These are phyloP conservation scores for Oncorhynchus tshawytscha DNA, from an alignment of 2,113 vertebrate genomes.

Conservation along the genomic window DNA sequence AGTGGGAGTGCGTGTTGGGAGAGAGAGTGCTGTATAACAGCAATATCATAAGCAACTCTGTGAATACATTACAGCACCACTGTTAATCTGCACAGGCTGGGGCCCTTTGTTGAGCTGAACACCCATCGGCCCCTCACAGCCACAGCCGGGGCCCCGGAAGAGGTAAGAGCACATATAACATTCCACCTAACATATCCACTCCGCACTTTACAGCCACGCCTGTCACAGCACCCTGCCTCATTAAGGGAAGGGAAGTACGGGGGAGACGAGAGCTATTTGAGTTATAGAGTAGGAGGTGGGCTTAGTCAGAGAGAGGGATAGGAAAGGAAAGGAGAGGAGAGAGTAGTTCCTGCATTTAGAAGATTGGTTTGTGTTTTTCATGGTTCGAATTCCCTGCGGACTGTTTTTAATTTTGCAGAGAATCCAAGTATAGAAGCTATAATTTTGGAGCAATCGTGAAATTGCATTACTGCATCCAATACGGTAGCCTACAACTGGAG, in stretches of 20 bases:
- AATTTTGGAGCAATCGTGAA: slow-evolving; percentile 23
- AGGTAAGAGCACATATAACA: slow-evolving; percentile 31
- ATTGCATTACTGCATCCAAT: background rate
- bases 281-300: background rate
- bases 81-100: slow-evolving; percentile 38
- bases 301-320: slow-evolving; percentile 3
- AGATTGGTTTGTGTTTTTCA: background rate
- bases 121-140: slow-evolving; percentile 32
- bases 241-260: background rate
- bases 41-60: slow-evolving; percentile 7
- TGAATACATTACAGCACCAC: slow-evolving; percentile 12
- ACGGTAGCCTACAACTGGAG: slow-evolving; percentile 3
- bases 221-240: slow-evolving; percentile 52
- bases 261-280: background rate
- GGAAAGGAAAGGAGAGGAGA: background rate
- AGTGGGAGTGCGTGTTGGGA: background rate
- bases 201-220: background rate
- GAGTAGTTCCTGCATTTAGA: background rate
- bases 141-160: slow-evolving; percentile 19
- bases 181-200: background rate
- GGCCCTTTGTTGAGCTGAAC: slow-evolving; percentile 32
- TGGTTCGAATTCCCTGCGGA: slow-evolving; percentile 15
- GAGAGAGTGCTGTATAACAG: slow-evolving; percentile 25
- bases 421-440: slow-evolving; percentile 12
- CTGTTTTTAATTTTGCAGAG: slow-evolving; percentile 41